phyloP scores from a whole-genome alignment of 1,140 invertebrate species.

The Mizuhopecten yessoensis region DNA sequence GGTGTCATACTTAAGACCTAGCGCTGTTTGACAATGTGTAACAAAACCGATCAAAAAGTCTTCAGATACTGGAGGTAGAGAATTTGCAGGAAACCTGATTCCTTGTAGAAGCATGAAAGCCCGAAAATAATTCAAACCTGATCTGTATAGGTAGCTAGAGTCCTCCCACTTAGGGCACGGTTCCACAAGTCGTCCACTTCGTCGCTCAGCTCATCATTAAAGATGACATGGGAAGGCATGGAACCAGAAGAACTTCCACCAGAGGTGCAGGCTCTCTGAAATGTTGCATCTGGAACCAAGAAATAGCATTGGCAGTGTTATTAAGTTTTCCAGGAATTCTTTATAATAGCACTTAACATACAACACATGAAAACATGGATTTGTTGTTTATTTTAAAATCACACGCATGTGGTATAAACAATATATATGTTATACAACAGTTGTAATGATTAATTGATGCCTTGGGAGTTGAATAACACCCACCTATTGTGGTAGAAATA shows the following conservation, averaged over 20 bases:
- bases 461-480: no score
- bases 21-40: background rate
- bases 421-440: no score
- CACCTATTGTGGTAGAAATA: no score
- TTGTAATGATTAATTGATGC: no score
- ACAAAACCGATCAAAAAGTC: no score
- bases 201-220: background rate
- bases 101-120: no score
- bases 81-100: no score
- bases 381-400: no score
- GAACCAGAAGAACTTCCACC: background rate
- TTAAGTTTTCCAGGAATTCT: conserved; percentile 26
- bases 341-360: no score
- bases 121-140: background rate
- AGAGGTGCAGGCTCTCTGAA: background rate
- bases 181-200: background rate
- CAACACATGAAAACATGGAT: no score
- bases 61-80: no score
- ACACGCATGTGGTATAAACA: no score
- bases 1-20: conserved; percentile 18
- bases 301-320: conserved; percentile 41
- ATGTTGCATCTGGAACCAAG: conserved; percentile 45
- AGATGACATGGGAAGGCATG: background rate
- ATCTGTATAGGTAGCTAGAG: background rate
- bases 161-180: background rate